Base-by-base conservation (phyloP, 2,888 invertebrate genomes). In the Dolomedes plantarius region DNA sequence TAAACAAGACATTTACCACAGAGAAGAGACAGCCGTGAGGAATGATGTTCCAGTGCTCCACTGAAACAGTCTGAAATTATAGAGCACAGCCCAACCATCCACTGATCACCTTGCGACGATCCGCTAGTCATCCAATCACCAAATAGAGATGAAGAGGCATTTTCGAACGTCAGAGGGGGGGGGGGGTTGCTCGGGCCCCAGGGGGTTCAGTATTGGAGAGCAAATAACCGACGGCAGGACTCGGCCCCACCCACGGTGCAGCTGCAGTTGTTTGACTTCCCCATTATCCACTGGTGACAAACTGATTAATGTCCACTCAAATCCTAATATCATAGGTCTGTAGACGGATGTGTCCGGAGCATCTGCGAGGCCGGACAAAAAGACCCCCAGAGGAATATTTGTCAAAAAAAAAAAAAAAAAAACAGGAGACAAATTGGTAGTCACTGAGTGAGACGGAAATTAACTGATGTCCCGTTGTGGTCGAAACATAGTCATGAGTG, bases 201-300 rank as follows among this genome's bases (percentile, higher is more conserved):
- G 50, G 68, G 73, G 28, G 36, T 65, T 32, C 68, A 74, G 19
- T 67, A 67, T 36, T 31, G 29, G 65, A 62, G 13, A 67, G 82
- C 67, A 73, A 80, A 80, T 68, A 73, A 46, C 67, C 56, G 46
- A 72, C 62, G 46, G 69, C 27, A 29, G 46, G 50, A 13, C 64
- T n/a, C 41, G 7, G 62, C 71, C 64, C 75, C 81, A 75, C 68
- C 75, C 69, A n/a, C 19, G n/a, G n/a, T 32, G 76, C 76, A 76
- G 82, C 75, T 82, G 82, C 65, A 75, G 64, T 56, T 71, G 65
- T 72, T 82, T 83, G 76, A 71, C 76, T 83, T 76, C 31, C 19
- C 75, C 39, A 71, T 75, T 83, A 75, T 77, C 73, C 73, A 65
- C 50, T 85, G 73, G 83, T 85, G 83, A 85, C 83, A 85, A 85